Conservation (phyloP, 1,140 invertebrate species). For the Temnothorax longispinosus region DNA sequence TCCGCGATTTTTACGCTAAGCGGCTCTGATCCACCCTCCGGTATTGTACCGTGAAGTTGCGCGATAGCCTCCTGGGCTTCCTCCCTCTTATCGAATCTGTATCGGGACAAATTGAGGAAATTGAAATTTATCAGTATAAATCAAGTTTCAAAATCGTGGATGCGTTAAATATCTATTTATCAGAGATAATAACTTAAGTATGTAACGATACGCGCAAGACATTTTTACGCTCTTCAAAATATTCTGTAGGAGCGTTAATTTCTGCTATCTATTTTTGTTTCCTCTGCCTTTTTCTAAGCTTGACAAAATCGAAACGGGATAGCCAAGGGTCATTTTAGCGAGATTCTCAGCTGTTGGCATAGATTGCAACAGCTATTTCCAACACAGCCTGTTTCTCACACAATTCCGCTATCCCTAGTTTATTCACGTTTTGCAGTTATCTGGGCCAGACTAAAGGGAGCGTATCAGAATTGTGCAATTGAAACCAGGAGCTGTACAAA, state of each 20-base stretch:
- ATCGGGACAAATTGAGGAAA: background rate
- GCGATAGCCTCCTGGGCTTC: constrained; percentile 96
- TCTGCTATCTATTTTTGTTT: background rate
- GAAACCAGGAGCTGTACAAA: constrained; percentile 63
- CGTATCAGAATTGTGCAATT: constrained; percentile 77
- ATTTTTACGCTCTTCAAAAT: background rate
- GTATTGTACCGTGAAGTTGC: constrained; percentile 93
- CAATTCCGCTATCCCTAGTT: background rate
- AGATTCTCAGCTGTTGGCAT: constrained; percentile 55
- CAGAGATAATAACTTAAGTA: background rate
- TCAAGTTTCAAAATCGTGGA: background rate
- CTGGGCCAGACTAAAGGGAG: constrained; percentile 50
- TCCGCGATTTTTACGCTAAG: constrained; percentile 96
- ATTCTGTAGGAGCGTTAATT: background rate
- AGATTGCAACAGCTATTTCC: constrained; percentile 61
- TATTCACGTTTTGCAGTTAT: constrained; percentile 15
- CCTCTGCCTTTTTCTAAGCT: too few relatives aligned
- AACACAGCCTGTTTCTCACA: constrained; percentile 37
- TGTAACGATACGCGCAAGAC: background rate
- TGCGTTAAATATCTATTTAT: background rate
- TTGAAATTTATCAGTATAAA: background rate
- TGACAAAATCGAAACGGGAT: background rate
- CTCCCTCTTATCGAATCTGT: constrained; percentile 89
- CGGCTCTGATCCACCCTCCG: constrained; percentile 93
- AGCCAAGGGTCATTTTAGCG: background rate